phyloP scores from a whole-genome alignment of 2,888 invertebrate species.

The Coelinius sp. region DNA sequence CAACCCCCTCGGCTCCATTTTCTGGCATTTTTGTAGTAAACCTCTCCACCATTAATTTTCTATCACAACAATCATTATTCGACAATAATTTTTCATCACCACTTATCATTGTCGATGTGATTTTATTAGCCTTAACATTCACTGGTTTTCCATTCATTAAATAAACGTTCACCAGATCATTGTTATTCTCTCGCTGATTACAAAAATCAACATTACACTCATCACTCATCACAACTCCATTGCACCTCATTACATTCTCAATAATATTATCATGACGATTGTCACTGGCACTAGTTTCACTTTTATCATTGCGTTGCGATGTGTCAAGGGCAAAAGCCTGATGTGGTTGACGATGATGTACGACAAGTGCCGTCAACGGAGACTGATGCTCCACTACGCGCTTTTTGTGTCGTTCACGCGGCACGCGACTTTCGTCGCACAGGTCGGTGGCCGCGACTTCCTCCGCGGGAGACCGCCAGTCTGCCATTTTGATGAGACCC shows the following conservation, averaged over 20 bases:
- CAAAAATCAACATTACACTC: background rate
- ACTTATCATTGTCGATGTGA: slow-evolving; percentile 11
- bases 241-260: background rate
- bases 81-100: slow-evolving; percentile 37
- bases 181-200: background rate
- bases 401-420: slow-evolving; percentile 60
- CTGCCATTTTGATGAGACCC: slow-evolving; percentile 84
- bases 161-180: slow-evolving; percentile 3
- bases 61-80: slow-evolving; percentile 41
- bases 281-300: slow-evolving; percentile 36
- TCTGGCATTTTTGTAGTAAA: slow-evolving; percentile 11
- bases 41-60: slow-evolving; percentile 32
- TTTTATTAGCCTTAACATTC: slow-evolving; percentile 36
- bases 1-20: slow-evolving; percentile 8
- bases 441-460: slow-evolving; percentile 75
- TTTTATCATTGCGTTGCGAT: slow-evolving; percentile 56
- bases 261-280: slow-evolving; percentile 36
- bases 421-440: slow-evolving; percentile 64
- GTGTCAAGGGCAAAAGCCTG: slow-evolving; percentile 16
- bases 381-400: slow-evolving; percentile 42
- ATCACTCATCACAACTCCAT: slow-evolving; percentile 13
- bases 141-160: background rate
- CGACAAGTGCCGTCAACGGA: slow-evolving; percentile 17
- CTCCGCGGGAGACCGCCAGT: slow-evolving; percentile 78
- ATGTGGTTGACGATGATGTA: slow-evolving; percentile 1